A percentile compares a stretch with the other conserved stretches of the same genome.
phyloP scores from a whole-genome alignment of 2,888 invertebrate species.

The Drosophila subquinaria region DNA sequence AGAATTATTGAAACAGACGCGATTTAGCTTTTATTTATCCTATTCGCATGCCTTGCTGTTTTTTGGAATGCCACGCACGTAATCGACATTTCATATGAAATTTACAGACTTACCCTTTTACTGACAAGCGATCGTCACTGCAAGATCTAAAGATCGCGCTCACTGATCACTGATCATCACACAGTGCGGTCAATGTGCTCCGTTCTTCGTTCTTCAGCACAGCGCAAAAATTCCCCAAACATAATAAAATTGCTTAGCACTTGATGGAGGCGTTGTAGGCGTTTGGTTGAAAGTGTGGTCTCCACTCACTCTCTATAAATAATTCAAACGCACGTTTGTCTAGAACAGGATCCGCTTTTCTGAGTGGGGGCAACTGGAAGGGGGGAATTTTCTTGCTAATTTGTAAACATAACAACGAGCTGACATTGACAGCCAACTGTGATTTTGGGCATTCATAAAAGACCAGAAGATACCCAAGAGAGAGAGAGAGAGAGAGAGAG shows the following conservation, averaged over 20 bases:
- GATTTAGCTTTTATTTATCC: constrained; percentile 57
- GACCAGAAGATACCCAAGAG: constrained; percentile 19
- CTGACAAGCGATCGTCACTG: constrained; percentile 42
- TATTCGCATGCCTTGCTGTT: constrained; percentile 32
- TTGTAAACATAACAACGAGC: constrained; percentile 62
- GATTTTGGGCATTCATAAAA: constrained; percentile 57
- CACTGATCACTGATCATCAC: constrained; percentile 20
- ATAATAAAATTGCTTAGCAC: constrained; percentile 46
- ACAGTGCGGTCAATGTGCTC: constrained; percentile 50
- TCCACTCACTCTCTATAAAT: constrained; percentile 69
- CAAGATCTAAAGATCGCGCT: constrained; percentile 53
- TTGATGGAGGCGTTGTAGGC: not conserved
- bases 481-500: constrained; percentile 11
- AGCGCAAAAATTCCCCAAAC: constrained; percentile 63
- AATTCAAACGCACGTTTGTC: constrained; percentile 63
- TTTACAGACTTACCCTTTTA: constrained; percentile 51
- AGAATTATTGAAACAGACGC: constrained; percentile 33
- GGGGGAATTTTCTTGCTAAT: constrained; percentile 59
- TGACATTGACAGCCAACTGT: constrained; percentile 60
- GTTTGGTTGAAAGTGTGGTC: constrained; percentile 11
- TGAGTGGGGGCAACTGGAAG: not conserved
- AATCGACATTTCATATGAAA: constrained; percentile 65
- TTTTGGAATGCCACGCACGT: constrained; percentile 72
- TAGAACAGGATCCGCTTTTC: constrained; percentile 67
- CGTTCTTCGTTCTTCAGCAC: not conserved